Conservation (phyloP, 2,113 vertebrate species). For the Seriola aureovittata region DNA sequence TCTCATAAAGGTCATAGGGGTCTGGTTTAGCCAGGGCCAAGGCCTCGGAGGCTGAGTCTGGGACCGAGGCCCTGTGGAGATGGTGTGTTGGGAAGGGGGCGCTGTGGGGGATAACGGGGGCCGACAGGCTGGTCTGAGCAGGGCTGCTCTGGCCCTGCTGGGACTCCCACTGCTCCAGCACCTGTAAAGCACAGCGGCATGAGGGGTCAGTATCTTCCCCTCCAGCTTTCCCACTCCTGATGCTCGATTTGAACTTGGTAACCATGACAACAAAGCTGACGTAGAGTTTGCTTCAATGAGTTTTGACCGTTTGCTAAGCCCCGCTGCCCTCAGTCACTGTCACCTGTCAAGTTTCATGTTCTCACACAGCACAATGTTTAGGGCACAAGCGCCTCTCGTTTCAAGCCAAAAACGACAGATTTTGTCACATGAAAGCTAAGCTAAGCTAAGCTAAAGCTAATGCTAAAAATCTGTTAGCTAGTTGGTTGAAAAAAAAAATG, state of each 20-base stretch:
- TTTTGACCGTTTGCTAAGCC: constrained; percentile 29
- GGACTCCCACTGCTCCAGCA: constrained; percentile 94
- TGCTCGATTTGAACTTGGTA: not conserved
- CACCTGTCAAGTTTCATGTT: constrained; percentile 16
- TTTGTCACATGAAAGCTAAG: not conserved
- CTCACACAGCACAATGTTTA: not conserved
- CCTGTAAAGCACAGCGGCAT: constrained; percentile 88
- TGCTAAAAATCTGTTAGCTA: not conserved
- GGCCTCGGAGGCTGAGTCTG: constrained; percentile 92
- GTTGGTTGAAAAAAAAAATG: not conserved
- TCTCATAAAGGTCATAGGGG: constrained; percentile 97
- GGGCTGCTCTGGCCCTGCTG: constrained; percentile 90
- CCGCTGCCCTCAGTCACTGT: not conserved
- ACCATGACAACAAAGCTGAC: not conserved
- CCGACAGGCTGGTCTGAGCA: constrained; percentile 90
- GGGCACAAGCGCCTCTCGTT: not conserved
- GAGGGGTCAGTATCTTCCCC: constrained; percentile 63
- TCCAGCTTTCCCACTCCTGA: not conserved
- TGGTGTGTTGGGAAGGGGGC: constrained; percentile 88
- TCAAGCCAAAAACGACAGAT: not conserved
- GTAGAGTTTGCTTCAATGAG: constrained; percentile 12
- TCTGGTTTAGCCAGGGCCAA: constrained; percentile 93
- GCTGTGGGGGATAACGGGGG: constrained; percentile 90
- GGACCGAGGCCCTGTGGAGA: constrained; percentile 93
- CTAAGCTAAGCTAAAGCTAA: not conserved